These are phyloP conservation scores for Scolanthus callimorphus DNA, from an alignment of 92 coral and sea anemone species.

Conservation along the genomic window DNA sequence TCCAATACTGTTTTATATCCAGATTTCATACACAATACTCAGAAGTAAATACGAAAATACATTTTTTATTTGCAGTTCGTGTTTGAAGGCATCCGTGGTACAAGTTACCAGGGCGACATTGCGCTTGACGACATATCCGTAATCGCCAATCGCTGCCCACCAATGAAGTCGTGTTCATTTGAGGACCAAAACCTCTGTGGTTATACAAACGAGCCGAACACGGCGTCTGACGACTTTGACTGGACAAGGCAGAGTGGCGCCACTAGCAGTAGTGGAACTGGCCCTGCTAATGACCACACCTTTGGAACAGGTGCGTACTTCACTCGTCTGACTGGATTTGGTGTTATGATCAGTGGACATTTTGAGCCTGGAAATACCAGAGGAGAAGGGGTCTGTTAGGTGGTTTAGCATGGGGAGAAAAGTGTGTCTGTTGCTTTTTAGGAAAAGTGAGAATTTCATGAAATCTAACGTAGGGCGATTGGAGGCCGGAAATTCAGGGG, in stretches of 20 bases:
- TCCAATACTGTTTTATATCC: too few species aligned
- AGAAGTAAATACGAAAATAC: too few species aligned
- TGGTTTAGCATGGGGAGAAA: too few species aligned
- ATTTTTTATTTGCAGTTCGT: constrained; percentile 43
- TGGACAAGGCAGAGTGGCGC: constrained; percentile 89
- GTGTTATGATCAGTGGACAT: too few species aligned
- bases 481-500: too few species aligned
- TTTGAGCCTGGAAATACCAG: too few species aligned
- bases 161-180: constrained; percentile 75
- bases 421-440: too few species aligned
- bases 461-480: too few species aligned
- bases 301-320: constrained; percentile 76
- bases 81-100: constrained; percentile 89
- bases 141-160: constrained; percentile 67
- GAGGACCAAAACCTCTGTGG: constrained; percentile 79
- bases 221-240: constrained; percentile 74
- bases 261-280: constrained; percentile 71
- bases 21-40: too few species aligned
- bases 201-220: constrained; percentile 64
- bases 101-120: constrained; percentile 72
- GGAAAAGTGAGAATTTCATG: too few species aligned
- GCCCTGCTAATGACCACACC: constrained; percentile 85
- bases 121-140: constrained; percentile 78
- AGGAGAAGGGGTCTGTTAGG: too few species aligned
- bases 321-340: too few species aligned